phyloP scores from a whole-genome alignment of 2,797 vertebrate species.

The Tamandua tetradactyla region DNA sequence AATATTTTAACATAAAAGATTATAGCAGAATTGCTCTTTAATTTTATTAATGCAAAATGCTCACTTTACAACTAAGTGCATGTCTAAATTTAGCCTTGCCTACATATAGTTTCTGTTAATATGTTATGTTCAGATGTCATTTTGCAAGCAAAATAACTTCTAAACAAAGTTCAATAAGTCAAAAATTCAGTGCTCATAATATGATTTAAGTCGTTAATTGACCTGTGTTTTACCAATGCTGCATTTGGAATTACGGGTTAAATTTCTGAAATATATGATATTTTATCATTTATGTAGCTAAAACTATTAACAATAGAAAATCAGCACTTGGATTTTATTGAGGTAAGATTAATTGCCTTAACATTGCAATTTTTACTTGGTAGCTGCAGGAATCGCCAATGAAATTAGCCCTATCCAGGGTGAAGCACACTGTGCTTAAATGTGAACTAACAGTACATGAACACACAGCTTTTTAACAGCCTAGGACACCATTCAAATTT shows the following conservation, averaged over 20 bases:
- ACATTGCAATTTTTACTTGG: conserved; percentile 4
- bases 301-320: neutral
- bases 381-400: neutral
- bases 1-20: conserved; percentile 28
- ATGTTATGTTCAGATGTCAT: neutral
- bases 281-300: neutral
- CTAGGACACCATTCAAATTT: neutral
- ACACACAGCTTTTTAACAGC: neutral
- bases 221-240: neutral
- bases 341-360: neutral
- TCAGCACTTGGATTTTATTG: neutral
- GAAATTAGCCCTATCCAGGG: neutral
- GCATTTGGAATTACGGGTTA: neutral
- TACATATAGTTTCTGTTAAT: neutral
- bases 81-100: neutral
- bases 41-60: conserved; percentile 38
- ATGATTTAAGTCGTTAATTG: neutral
- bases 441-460: neutral
- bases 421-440: neutral
- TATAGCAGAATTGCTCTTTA: neutral
- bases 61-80: neutral
- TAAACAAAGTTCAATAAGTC: neutral
- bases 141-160: conserved; percentile 40
- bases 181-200: neutral
- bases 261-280: neutral